Percentiles rank a stretch among this genome's conserved stretches.
Conservation (phyloP, 2,888 invertebrate genomes). For the Luperina nickerlii region DNA sequence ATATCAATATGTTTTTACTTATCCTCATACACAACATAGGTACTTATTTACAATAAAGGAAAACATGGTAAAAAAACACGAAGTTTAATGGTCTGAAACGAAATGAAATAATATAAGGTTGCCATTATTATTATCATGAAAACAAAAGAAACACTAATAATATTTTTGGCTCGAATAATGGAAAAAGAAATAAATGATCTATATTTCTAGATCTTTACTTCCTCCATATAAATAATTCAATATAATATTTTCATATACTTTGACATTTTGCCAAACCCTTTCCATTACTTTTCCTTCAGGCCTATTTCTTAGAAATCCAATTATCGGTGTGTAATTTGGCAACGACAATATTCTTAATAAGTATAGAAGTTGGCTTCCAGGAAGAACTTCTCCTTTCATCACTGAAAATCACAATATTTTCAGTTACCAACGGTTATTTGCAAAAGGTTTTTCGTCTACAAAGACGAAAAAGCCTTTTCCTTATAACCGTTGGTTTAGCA, state of each 20-base stretch:
- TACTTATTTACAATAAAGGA: neutral
- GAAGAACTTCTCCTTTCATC: neutral
- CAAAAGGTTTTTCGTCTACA: too few species aligned
- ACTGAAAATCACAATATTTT: neutral
- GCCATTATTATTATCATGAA: neutral
- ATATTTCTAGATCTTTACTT: neutral
- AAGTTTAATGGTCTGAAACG: neutral
- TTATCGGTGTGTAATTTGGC: neutral
- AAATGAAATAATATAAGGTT: neutral
- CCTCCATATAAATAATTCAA: constrained; percentile 15
- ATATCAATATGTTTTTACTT: neutral
- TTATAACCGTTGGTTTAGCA: neutral
- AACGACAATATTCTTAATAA: neutral
- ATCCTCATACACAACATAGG: neutral
- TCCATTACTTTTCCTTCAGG: neutral
- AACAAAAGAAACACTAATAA: neutral
- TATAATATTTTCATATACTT: neutral
- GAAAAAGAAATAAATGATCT: neutral
- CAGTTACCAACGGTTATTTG: too few species aligned
- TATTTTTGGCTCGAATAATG: neutral
- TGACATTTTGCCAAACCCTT: constrained; percentile 26
- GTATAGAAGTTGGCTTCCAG: neutral
- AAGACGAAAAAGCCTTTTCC: neutral
- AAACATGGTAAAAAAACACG: neutral
- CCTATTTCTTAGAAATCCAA: constrained; percentile 20